Percentiles rank a stretch among this genome's conserved stretches.
phyloP scores from a whole-genome alignment of 1,140 invertebrate genomes.

The Augochlora pura region DNA sequence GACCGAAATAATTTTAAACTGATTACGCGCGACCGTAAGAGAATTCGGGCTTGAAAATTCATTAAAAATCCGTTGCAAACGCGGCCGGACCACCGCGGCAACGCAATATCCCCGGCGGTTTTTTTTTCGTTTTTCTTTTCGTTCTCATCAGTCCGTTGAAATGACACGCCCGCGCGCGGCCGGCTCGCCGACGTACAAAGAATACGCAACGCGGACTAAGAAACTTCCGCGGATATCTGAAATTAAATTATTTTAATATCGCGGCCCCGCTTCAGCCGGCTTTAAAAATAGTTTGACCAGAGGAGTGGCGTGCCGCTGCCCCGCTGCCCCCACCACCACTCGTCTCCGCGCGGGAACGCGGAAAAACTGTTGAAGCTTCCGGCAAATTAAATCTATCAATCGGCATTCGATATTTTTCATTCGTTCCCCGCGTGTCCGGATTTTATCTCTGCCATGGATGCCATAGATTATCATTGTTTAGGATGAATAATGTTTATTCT shows the following conservation, averaged over 20 bases:
- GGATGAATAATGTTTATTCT: too few relatives aligned
- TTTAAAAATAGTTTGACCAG: conserved; percentile 14
- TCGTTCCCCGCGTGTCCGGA: too few relatives aligned
- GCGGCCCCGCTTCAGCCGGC: not conserved
- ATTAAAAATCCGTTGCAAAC: conserved; percentile 9
- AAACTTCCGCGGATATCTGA: conserved; percentile 6
- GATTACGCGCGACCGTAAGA: conserved; percentile 1
- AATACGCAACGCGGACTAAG: conserved; percentile 27
- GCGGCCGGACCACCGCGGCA: not conserved
- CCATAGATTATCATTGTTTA: too few relatives aligned
- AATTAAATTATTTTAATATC: conserved; percentile 5
- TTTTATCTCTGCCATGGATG: too few relatives aligned
- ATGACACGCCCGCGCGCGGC: not conserved
- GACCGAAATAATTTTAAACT: conserved; percentile 25
- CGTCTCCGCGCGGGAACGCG: too few relatives aligned
- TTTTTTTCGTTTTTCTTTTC: not conserved
- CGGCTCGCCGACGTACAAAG: conserved; percentile 23
- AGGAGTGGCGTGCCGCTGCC: too few relatives aligned
- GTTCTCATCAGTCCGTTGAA: conserved; percentile 4
- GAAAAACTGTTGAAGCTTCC: too few relatives aligned
- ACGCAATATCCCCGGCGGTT: conserved; percentile 5
- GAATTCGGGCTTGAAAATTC: conserved; percentile 27
- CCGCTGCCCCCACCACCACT: not conserved
- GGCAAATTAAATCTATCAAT: not conserved
- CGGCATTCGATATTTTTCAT: not conserved